Conservation (phyloP, 2,797 vertebrate genomes). For the Neoniphon sammara region DNA sequence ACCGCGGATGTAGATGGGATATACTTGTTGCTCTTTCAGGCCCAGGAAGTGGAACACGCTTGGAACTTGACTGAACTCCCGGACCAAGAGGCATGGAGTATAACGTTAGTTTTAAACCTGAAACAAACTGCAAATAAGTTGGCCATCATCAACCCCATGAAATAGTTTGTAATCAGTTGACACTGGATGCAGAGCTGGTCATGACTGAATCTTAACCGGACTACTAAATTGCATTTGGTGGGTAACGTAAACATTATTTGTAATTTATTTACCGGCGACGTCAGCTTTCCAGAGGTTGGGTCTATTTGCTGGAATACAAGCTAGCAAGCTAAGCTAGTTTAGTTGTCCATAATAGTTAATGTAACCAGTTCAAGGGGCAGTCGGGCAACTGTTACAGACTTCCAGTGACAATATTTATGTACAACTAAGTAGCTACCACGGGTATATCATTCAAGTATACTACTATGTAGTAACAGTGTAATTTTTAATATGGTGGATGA, state of each 20-base stretch:
- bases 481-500: background rate
- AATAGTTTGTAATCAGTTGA: background rate
- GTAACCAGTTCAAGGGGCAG: background rate
- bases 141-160: conserved; percentile 8
- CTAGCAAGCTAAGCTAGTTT: conserved; percentile 57
- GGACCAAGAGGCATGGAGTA: conserved; percentile 64
- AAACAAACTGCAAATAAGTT: conserved; percentile 43
- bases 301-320: conserved; percentile 73
- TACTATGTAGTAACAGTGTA: background rate
- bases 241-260: conserved; percentile 70
- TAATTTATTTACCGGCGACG: conserved; percentile 73
- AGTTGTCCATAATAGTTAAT: background rate
- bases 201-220: conserved; percentile 34
- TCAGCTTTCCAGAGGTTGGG: conserved; percentile 70
- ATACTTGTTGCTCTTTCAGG: conserved; percentile 77
- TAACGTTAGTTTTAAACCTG: conserved; percentile 37
- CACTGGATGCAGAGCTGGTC: conserved; percentile 8
- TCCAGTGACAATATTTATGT: background rate
- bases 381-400: background rate
- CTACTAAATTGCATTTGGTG: conserved; percentile 18
- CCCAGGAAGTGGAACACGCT: conserved; percentile 89
- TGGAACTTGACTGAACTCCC: conserved; percentile 66
- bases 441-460: background rate
- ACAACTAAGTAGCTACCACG: background rate
- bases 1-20: conserved; percentile 77